These are phyloP conservation scores for Drosophila melanica DNA, from an alignment of 1,140 invertebrate genomes.

Conservation along the genomic window DNA sequence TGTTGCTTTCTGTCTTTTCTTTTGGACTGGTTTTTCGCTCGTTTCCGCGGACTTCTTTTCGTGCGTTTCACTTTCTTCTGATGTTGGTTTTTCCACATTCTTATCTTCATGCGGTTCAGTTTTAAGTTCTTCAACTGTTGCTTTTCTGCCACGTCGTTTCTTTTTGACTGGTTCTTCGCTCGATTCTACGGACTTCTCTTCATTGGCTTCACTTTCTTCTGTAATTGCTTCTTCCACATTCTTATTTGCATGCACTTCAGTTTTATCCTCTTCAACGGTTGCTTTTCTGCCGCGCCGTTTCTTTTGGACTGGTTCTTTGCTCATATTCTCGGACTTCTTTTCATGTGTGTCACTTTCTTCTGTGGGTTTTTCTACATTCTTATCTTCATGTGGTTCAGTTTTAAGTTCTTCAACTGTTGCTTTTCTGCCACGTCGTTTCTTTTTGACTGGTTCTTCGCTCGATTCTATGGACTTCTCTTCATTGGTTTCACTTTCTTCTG, in stretches of 20 bases:
- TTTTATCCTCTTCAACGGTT: background rate
- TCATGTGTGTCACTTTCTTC: conserved; percentile 1
- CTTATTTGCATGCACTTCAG: background rate
- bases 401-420: background rate
- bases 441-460: background rate
- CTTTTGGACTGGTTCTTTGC: background rate
- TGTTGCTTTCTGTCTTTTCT: background rate
- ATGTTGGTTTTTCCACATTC: background rate
- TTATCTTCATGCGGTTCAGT: background rate
- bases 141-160: background rate
- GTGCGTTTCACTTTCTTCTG: background rate
- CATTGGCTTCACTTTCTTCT: background rate
- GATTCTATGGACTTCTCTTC: background rate
- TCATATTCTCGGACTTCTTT: background rate
- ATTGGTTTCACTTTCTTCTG: conserved; percentile 4
- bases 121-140: background rate
- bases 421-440: background rate
- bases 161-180: background rate
- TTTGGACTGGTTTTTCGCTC: background rate
- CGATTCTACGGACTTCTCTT: background rate
- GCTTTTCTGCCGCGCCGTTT: background rate
- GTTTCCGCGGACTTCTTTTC: background rate
- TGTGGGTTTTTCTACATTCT: background rate
- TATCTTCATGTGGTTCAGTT: conserved; percentile 1
- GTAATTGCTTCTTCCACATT: background rate